Base-by-base conservation (phyloP, 1,140 invertebrate genomes). In the Orchestia grillus region DNA sequence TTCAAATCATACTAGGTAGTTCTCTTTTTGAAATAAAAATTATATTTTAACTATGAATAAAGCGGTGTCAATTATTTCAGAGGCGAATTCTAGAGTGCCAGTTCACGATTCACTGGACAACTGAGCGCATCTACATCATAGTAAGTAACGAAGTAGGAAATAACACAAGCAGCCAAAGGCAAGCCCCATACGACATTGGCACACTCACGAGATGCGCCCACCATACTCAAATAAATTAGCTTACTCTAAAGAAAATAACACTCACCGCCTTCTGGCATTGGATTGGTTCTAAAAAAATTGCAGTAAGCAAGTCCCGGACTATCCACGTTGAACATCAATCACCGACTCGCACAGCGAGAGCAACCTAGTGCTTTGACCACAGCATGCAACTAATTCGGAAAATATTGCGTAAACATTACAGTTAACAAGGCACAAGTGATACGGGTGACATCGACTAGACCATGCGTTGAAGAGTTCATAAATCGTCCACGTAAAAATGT, bases 401-500 rank as follows among this genome's bases (percentile, higher is more conserved):
- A 77, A 77, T 77, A 77, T 28, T 77, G 62, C 3, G 15, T 8
- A 15, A 15, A 77, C 62, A 77, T 77, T 15, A 77, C 62, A 77
- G 28, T 23, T 77, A 77, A 77, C 62, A 77, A 77, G 62, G 62
- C 62, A 77, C 62, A 77, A 77, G 62, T 77, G 62, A 77, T 77
- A 19, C 62, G 28, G 62, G 36, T 77, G 62, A 77, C 28, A 77
- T 77, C 62, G 62, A 77, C 62, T 77, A 77, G 3, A n/a, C 42
- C 62, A 57, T 87, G 19, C n/a, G 87, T 45, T 88, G 44, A 62
- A 95, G 95, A n/a, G 95, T 6, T 87, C 23, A 53, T 4, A 45
- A 95, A 95, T 95, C 57, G 77, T 95, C 77, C n/a, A 53, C 47
- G n/a, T 53, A 94, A 95, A 47, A 45, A 40, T 42, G 57, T 41